Percentiles rank a stretch among this genome's conserved stretches.
These are phyloP conservation scores for Agrilus biguttatus DNA, from an alignment of 2,888 invertebrate species.

Conservation along the genomic window DNA sequence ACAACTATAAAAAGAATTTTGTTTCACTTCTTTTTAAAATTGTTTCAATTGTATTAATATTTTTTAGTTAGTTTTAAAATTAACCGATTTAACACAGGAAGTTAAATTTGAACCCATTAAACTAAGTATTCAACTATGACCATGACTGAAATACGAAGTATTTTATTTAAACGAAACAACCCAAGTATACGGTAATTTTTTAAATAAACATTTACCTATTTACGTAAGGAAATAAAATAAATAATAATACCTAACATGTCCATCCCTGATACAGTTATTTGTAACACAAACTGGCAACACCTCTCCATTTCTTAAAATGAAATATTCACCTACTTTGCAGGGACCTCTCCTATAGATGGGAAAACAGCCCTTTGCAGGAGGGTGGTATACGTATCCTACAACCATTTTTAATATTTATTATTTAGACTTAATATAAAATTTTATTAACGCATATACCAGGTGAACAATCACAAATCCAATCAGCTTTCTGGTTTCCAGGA, in stretches of 20 bases:
- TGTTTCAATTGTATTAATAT: no score
- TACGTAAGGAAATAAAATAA: background rate
- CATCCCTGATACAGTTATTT: constrained; percentile 46
- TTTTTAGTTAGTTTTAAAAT: no score
- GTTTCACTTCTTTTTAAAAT: no score
- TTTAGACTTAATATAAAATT: background rate
- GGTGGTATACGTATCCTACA: constrained; percentile 45
- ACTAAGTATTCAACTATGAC: no score
- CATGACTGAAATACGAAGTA: no score
- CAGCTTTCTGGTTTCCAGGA: constrained; percentile 47
- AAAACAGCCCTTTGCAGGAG: constrained; percentile 44
- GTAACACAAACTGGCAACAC: constrained; percentile 42
- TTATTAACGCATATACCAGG: constrained; percentile 34
- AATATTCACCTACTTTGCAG: constrained; percentile 38
- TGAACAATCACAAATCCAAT: constrained; percentile 51
- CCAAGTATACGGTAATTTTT: no score
- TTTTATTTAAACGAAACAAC: no score
- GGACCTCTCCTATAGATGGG: constrained; percentile 51
- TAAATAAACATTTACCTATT: no score
- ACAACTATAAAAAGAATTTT: no score
- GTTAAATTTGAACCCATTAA: no score
- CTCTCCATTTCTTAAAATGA: constrained; percentile 37
- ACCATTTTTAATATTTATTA: constrained; percentile 4
- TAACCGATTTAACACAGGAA: no score
- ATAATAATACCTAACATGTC: constrained; percentile 28